Base-by-base conservation (phyloP, 2,113 vertebrate genomes). In the Platysteira castanea region DNA sequence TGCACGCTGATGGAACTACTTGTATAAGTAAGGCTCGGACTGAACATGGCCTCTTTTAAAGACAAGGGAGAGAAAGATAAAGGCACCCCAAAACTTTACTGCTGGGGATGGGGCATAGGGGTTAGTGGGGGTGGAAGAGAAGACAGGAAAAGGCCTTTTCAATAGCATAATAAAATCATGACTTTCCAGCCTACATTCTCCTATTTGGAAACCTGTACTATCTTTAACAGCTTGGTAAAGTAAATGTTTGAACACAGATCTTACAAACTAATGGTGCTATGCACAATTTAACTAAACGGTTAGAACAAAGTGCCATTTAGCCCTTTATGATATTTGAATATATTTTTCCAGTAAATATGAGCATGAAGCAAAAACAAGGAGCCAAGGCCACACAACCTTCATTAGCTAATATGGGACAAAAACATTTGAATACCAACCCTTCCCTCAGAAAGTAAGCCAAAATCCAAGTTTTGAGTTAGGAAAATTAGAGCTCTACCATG, bases 71-170 rank as follows among this genome's bases (percentile, higher is more conserved):
- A 13, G 27, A 44, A 69, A 69, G 14, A 60, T 6, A 69, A 47
- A 19, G 7, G 5, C 37, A 73, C 19, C 15, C 7, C 49, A 57
- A 93, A 94, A 35, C 37, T 63, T 57, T 50, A 35, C 39, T 50
- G 17, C 12, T 20, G 21, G 53, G 11, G 3, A 27, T 3, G 5
- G 7, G 15, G 1, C 14, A n/a, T 15, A 28, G 15, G 4, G 7
- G 15, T 17, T 47, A 53, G 23, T n/a, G 24, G 24, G 10, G 11
- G n/a, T 56, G 33, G 28, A 82, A 54, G 21, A 76, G n/a, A 52
- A 84, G 12, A 56, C 33, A 76, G 49, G 30, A 49, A 74, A 83
- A 85, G 2, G 6, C 5, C 15, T 70, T 61, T 86, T 83, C 31
- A 84, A 23, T 13, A 64, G 20, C 15, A n/a, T 46, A 63, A 70